A percentile compares a stretch with the other conserved stretches of the same genome.
Evolutionary conservation across 1,140 invertebrate genomes (phyloP).

Genomic region (Drosophila eugracilis): DNA sequence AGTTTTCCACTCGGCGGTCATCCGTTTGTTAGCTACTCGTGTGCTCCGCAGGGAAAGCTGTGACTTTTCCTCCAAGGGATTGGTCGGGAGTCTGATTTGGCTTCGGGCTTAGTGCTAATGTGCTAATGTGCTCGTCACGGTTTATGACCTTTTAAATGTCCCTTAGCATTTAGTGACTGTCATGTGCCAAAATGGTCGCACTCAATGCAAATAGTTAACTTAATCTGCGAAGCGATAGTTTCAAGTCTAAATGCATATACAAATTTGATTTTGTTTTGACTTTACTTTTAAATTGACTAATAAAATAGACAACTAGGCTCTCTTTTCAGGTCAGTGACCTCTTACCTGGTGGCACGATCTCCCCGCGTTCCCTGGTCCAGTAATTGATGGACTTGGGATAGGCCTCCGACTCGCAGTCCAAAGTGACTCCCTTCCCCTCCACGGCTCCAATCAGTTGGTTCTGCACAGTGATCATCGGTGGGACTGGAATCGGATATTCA

Average conservation of each 20-base stretch:
- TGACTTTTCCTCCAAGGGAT: slow-evolving; percentile 9
- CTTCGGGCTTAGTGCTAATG: slow-evolving; percentile 23
- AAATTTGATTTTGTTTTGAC: too few species aligned
- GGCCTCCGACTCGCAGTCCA: slow-evolving; percentile 94
- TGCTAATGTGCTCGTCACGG: slow-evolving; percentile 18
- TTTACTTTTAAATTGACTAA: not conserved
- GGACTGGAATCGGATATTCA: slow-evolving; percentile 86
- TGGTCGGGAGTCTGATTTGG: slow-evolving; percentile 1
- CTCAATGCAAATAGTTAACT: not conserved
- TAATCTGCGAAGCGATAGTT: not conserved
- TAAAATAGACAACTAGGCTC: too few species aligned
- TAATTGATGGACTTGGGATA: slow-evolving; percentile 95
- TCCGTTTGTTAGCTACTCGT: slow-evolving; percentile 51
- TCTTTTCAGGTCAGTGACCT: not conserved
- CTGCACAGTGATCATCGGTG: slow-evolving; percentile 92
- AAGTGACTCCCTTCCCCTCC: slow-evolving; percentile 89
- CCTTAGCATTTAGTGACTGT: slow-evolving; percentile 9
- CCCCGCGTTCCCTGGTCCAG: slow-evolving; percentile 91
- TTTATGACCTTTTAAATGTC: slow-evolving; percentile 35
- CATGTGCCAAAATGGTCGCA: not conserved
- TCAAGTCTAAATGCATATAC: not conserved
- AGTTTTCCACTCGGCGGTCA: slow-evolving; percentile 65
- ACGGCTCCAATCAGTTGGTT: slow-evolving; percentile 92
- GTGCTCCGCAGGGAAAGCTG: slow-evolving; percentile 17
- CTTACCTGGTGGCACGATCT: slow-evolving; percentile 92